Evolutionary conservation across 1,140 invertebrate genomes (phyloP).

Genomic region (Leptoteleia sp.): DNA sequence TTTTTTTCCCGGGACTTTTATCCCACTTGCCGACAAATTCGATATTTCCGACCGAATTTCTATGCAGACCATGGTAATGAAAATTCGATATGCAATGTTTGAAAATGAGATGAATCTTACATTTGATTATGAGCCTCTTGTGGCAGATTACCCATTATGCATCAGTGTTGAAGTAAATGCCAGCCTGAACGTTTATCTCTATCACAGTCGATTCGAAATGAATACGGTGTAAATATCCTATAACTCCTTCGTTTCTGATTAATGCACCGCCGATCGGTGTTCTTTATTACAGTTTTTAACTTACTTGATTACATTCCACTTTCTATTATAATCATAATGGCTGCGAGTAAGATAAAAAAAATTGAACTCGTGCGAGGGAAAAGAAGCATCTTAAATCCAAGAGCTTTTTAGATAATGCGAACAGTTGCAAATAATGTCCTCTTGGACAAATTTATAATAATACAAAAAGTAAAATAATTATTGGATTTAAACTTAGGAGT

Average conservation of each 20-base stretch:
- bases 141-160: conserved; percentile 46
- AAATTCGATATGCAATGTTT: conserved; percentile 49
- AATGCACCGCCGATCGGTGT: conserved; percentile 6
- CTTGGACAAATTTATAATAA: no score
- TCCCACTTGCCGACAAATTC: conserved; percentile 1
- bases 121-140: conserved; percentile 49
- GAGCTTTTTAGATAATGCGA: no score
- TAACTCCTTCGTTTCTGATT: conserved; percentile 10
- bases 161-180: no score
- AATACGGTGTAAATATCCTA: conserved; percentile 31
- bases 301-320: neutral
- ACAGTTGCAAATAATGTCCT: no score
- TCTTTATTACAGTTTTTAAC: conserved; percentile 4
- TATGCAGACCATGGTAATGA: conserved; percentile 34
- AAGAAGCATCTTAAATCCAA: no score
- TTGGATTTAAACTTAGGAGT: no score
- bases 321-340: no score
- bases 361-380: no score
- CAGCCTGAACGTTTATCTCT: conserved; percentile 39
- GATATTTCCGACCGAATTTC: conserved; percentile 19
- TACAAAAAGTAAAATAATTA: no score
- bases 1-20: neutral
- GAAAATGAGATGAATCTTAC: conserved; percentile 49
- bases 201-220: conserved; percentile 36
- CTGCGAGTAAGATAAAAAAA: no score